These are phyloP conservation scores for Hiodon alosoides DNA, from an alignment of 2,113 vertebrate species.

Conservation along the genomic window DNA sequence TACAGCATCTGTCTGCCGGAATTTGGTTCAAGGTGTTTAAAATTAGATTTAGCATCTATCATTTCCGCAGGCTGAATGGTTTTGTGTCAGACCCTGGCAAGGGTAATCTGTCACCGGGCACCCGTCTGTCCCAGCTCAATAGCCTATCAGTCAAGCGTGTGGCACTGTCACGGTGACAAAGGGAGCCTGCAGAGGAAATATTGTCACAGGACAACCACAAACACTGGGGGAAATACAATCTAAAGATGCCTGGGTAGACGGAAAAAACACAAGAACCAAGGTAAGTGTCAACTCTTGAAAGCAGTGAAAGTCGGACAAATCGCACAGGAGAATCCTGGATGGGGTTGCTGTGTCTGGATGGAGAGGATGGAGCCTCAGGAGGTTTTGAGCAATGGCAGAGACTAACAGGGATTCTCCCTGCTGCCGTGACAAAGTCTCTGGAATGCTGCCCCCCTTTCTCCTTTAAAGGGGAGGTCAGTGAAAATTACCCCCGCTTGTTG, in stretches of 20 bases:
- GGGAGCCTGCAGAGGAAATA: constrained; percentile 2
- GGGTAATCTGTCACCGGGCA: constrained; percentile 29
- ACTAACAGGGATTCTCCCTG: too few species aligned
- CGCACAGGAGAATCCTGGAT: too few species aligned
- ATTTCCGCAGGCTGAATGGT: constrained; percentile 30
- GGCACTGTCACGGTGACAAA: constrained; percentile 25
- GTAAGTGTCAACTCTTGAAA: too few species aligned
- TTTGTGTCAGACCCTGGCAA: constrained; percentile 25
- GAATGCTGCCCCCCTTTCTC: too few species aligned
- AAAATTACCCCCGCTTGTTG: too few species aligned
- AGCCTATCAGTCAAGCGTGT: constrained; percentile 26
- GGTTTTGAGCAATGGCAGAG: too few species aligned
- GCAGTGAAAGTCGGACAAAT: too few species aligned
- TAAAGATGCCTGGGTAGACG: background rate
- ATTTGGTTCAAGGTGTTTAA: constrained; percentile 34
- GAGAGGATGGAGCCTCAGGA: too few species aligned
- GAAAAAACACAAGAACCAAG: background rate
- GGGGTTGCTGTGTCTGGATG: too few species aligned
- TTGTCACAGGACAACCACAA: constrained; percentile 8
- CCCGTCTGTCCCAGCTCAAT: constrained; percentile 29
- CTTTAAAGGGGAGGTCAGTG: too few species aligned
- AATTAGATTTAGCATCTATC: constrained; percentile 40
- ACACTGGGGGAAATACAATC: background rate
- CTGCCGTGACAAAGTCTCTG: too few species aligned
- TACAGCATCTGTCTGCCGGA: constrained; percentile 29